phyloP scores from a whole-genome alignment of 2,113 vertebrate species.

The Cephalopterus ornatus region DNA sequence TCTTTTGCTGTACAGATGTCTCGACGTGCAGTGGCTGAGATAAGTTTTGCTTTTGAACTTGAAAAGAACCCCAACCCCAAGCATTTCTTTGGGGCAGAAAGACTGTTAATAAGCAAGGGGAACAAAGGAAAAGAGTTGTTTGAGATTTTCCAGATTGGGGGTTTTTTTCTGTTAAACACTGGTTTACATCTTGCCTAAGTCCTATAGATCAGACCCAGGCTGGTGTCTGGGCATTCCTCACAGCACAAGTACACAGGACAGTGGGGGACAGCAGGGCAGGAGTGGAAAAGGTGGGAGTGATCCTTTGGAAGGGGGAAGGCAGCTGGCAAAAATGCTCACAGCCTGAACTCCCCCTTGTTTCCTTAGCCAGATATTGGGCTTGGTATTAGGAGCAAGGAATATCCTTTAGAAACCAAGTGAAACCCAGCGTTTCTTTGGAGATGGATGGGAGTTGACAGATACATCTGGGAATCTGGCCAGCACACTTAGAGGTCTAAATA shows the following conservation, averaged over 20 bases:
- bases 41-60: constrained; percentile 14
- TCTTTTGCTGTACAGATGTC: constrained; percentile 5
- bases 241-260: background rate
- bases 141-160: background rate
- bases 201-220: fast-evolving
- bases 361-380: background rate
- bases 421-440: background rate
- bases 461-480: constrained; percentile 19
- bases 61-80: background rate
- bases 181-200: background rate
- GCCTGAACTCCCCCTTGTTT: background rate
- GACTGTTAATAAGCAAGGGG: background rate
- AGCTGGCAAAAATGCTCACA: background rate
- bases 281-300: background rate
- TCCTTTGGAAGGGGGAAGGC: background rate
- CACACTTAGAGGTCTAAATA: background rate
- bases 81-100: background rate
- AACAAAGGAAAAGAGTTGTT: background rate
- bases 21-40: background rate
- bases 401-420: background rate
- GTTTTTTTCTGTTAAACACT: background rate
- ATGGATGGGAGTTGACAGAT: background rate
- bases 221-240: background rate
- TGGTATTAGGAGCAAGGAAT: background rate
- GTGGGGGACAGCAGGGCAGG: background rate